phyloP scores from a whole-genome alignment of 1,140 invertebrate species.

The Anadara kagoshimensis region DNA sequence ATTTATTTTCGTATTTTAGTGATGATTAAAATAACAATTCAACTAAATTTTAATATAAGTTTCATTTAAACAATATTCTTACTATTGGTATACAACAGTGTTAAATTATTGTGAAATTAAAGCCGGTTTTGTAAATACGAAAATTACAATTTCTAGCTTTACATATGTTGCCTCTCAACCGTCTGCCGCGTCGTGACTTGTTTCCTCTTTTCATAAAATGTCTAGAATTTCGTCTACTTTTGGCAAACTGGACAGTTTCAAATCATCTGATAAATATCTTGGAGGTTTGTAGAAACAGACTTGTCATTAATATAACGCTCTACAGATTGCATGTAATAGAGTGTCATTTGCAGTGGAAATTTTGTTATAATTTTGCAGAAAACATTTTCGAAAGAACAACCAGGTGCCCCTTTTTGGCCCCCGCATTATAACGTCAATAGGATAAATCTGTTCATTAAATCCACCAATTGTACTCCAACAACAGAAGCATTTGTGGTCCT shows the following conservation, averaged over 20 bases:
- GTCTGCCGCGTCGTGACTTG: conserved; percentile 54
- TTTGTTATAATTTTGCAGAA: no score
- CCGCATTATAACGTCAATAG: not conserved
- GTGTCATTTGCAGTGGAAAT: no score
- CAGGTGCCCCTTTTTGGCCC: no score
- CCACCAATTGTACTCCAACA: not conserved
- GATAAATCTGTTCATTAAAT: not conserved
- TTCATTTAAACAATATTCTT: not conserved
- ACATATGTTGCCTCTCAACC: conserved; percentile 52
- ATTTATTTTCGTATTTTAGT: conserved; percentile 12
- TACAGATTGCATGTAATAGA: not conserved
- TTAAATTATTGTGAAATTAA: not conserved
- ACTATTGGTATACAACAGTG: not conserved
- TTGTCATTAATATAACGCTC: not conserved
- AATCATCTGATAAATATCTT: conserved; percentile 42
- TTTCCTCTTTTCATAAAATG: conserved; percentile 43
- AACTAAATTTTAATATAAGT: no score
- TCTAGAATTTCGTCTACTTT: conserved; percentile 51
- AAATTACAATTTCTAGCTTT: conserved; percentile 13
- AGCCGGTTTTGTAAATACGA: not conserved
- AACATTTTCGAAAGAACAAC: no score
- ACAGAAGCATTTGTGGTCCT: not conserved
- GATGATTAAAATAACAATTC: no score
- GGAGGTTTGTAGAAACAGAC: conserved; percentile 46
- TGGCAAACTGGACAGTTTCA: conserved; percentile 40